A percentile compares a stretch with the other conserved stretches of the same genome.
phyloP scores from a whole-genome alignment of 2,113 vertebrate species.

The Pelecanus crispus region DNA sequence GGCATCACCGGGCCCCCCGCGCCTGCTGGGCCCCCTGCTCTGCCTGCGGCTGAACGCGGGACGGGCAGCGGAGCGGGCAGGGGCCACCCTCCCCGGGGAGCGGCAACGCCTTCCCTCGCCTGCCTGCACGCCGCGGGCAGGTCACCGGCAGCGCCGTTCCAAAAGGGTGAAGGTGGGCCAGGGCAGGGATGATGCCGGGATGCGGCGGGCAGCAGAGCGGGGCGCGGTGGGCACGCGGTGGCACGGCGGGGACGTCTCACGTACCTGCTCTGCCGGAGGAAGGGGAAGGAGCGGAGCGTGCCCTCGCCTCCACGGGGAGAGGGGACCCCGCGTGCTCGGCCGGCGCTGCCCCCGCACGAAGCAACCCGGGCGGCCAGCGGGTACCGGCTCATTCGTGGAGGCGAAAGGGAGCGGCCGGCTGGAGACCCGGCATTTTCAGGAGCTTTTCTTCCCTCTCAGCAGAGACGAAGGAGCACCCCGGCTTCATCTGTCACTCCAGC shows the following conservation, averaged over 20 bases:
- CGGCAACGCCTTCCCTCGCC: accelerated
- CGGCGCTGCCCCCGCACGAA: background rate
- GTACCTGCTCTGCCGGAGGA: background rate
- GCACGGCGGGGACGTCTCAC: background rate
- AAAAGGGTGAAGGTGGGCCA: accelerated
- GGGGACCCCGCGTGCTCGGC: background rate
- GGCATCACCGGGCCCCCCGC: accelerated
- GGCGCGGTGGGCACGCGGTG: background rate
- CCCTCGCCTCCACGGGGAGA: background rate
- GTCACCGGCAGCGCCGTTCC: accelerated
- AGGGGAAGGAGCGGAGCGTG: background rate
- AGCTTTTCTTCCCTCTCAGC: background rate
- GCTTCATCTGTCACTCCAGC: background rate
- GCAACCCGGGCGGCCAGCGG: background rate
- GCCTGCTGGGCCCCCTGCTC: background rate
- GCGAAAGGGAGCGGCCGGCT: background rate
- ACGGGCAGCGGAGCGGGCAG: background rate
- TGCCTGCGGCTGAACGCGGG: background rate
- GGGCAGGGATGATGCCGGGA: background rate
- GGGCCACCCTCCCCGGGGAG: background rate
- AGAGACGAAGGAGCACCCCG: background rate
- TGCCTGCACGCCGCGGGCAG: accelerated
- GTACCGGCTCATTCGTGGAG: background rate
- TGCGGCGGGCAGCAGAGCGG: background rate
- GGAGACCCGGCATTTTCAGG: background rate